Base-by-base conservation (phyloP, 2,113 vertebrate genomes). In the Poeciliopsis prolifica region DNA sequence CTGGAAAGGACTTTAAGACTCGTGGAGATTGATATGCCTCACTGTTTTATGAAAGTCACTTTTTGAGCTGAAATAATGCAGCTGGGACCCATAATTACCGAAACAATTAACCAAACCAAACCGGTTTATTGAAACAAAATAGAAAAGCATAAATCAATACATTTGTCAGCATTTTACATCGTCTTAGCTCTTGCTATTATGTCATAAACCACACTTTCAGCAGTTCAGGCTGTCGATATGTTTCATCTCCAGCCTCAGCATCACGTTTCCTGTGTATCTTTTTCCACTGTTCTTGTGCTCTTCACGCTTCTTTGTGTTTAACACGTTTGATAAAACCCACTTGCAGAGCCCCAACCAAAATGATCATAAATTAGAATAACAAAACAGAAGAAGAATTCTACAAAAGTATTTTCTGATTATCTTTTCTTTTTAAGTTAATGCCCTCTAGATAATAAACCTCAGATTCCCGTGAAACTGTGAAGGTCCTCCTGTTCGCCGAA, bases 231-330 rank as follows among this genome's bases (percentile, higher is more conserved):
- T n/a, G 30, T n/a, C 37, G 54, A 31, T 37, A 37, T 51, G 7
- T 60, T 74, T 67, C 37, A 60, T 30, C 24, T 64, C 22, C 33
- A 48, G 62, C 28, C 29, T 15, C 30, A 44, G 14, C 6, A 31
- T 19, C 7, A 33, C 65, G 58, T 66, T 79, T 85, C 76, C 79
- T 82, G 79, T 79, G 42, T 72, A 7, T 58, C 3, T 72, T 44
- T 44, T 13, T 51, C 69, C 61, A 28, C 48, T 19, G 19, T 40
- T 31, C 40, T 48, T 29, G n/a, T 69, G 48, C n/a, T 69, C 48
- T 35, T 13, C 3, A 3, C 29, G 19, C 30, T 30, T 13, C 15
- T 33, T 5, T 12, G 30, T 70, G 29, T 19, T 11, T 17, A 2
- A 13, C 19, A 35, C 30, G 15, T 58, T 13, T 26, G 15, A 48